Percentiles rank a stretch among this genome's conserved stretches.
Evolutionary conservation across 64 coral and sea anemone species (phyloP).

Genomic region (Porites lutea): DNA sequence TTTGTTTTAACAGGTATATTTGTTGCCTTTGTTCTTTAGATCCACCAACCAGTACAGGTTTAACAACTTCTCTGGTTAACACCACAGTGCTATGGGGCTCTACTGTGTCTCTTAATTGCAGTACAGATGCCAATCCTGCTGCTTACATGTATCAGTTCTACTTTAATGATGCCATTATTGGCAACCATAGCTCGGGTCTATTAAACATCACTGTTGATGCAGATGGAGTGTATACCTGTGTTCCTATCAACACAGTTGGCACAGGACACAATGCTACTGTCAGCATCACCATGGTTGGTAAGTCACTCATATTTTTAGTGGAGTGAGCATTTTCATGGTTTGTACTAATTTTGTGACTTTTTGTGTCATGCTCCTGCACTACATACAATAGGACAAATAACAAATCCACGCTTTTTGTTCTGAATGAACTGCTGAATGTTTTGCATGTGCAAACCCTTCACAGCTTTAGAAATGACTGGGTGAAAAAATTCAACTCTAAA

Average conservation of each 20-base stretch:
- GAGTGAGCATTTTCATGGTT: not conserved
- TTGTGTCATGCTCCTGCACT: not conserved
- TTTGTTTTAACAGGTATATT: no score
- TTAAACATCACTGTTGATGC: not conserved
- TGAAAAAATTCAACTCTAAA: not conserved
- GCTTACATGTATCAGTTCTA: not conserved
- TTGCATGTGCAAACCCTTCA: no score
- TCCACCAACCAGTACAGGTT: not conserved
- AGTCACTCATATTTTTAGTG: not conserved
- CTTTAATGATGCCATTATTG: no score
- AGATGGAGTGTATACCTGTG: slow-evolving; percentile 20
- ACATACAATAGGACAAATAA: no score
- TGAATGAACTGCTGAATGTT: no score
- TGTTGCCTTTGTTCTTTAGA: not conserved
- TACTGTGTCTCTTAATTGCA: not conserved
- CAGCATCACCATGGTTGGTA: not conserved
- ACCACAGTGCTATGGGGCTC: not conserved
- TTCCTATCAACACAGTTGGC: slow-evolving; percentile 5
- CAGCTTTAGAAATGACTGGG: no score
- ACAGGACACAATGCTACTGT: not conserved
- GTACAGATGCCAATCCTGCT: not conserved
- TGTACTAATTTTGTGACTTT: not conserved
- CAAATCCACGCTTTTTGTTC: no score
- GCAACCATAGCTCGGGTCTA: no score
- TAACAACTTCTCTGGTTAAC: not conserved